These are phyloP conservation scores for Acanthosepion esculentum DNA, from an alignment of 2,888 invertebrate species.

Conservation along the genomic window DNA sequence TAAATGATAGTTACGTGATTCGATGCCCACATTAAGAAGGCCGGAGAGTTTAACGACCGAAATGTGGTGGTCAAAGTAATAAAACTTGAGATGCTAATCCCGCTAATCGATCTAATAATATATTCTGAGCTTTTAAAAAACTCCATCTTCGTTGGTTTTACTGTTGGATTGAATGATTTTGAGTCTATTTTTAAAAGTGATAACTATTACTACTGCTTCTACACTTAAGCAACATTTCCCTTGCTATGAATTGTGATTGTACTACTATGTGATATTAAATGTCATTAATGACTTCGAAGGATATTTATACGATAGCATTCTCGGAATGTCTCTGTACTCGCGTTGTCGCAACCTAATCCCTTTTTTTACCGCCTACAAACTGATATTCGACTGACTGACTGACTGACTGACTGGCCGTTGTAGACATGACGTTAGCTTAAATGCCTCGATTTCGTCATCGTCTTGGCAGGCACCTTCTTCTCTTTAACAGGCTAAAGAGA, in stretches of 20 bases:
- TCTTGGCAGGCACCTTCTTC: background rate
- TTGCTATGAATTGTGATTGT: background rate
- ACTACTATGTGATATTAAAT: conserved; percentile 33
- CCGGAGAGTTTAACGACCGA: no score
- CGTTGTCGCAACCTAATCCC: background rate
- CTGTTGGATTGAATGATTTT: no score
- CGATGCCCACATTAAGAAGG: no score
- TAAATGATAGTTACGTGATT: no score
- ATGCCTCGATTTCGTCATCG: background rate
- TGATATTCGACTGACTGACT: background rate
- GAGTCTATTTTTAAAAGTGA: background rate
- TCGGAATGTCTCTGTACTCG: background rate
- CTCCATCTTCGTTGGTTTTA: no score
- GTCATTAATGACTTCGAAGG: background rate
- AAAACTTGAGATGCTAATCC: no score
- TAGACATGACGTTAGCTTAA: background rate
- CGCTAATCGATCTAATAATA: no score
- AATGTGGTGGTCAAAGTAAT: no score
- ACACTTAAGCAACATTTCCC: background rate
- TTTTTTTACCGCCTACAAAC: background rate
- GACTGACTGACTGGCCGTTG: background rate
- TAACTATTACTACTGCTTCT: background rate
- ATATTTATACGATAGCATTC: background rate
- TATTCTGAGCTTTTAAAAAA: no score
- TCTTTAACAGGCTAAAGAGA: background rate